phyloP scores from a whole-genome alignment of 2,113 vertebrate genomes.

The Etheostoma spectabile region DNA sequence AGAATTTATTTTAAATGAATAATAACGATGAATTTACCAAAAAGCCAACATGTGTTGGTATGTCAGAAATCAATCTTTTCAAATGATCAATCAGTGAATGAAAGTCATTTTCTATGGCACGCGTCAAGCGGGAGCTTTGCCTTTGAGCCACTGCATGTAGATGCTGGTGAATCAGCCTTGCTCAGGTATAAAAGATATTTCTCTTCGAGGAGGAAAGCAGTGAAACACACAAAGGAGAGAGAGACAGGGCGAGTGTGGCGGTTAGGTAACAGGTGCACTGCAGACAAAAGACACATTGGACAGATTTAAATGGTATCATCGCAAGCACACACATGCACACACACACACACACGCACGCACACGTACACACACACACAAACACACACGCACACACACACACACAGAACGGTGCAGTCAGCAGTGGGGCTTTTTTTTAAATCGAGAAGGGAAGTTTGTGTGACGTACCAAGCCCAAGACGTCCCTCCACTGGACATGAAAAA shows the following conservation, averaged over 20 bases:
- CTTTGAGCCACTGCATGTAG: neutral
- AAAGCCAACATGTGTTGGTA: neutral
- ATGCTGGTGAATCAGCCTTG: neutral
- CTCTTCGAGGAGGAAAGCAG: slow-evolving; percentile 32
- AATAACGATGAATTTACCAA: slow-evolving; percentile 1
- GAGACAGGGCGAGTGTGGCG: neutral
- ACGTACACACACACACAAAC: slow-evolving; percentile 15
- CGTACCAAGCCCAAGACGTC: slow-evolving; percentile 98
- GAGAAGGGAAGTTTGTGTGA: slow-evolving; percentile 64
- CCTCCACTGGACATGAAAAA: slow-evolving; percentile 94
- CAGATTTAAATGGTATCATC: slow-evolving; percentile 21
- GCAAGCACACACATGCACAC: slow-evolving; percentile 20
- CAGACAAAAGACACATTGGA: slow-evolving; percentile 51
- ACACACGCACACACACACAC: slow-evolving; percentile 14
- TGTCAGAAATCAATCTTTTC: neutral
- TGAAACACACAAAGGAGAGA: slow-evolving; percentile 40
- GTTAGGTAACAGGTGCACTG: slow-evolving; percentile 68
- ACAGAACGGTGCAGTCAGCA: slow-evolving; percentile 35
- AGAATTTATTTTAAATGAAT: slow-evolving; percentile 38
- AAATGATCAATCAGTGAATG: neutral
- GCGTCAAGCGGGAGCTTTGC: neutral
- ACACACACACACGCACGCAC: slow-evolving; percentile 20
- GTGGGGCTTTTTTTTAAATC: slow-evolving; percentile 36
- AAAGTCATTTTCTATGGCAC: neutral
- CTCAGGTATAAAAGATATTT: slow-evolving; percentile 22